Evolutionary conservation across 2,113 vertebrate species (phyloP).

Genomic region (Actenoides hombroni): DNA sequence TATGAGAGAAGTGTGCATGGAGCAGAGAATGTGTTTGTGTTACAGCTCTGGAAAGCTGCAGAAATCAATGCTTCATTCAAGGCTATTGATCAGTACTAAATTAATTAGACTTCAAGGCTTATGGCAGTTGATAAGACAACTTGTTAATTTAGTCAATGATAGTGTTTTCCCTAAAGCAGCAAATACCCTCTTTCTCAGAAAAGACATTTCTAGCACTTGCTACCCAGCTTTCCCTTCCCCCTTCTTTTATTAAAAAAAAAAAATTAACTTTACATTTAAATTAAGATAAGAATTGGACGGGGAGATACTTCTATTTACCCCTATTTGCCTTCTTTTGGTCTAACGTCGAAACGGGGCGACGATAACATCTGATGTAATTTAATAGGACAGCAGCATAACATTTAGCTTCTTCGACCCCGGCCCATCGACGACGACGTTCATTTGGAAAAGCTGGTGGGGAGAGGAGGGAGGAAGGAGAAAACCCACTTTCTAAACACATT

Average conservation of each 20-base stretch:
- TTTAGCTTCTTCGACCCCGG: not conserved
- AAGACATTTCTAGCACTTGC: constrained; percentile 72
- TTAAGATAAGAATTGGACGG: constrained; percentile 9
- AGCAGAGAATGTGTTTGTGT: constrained; percentile 60
- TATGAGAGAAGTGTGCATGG: not conserved
- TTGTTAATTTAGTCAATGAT: constrained; percentile 87
- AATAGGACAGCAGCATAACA: not conserved
- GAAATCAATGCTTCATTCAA: constrained; percentile 88
- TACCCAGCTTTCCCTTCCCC: not conserved
- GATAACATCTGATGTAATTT: constrained; percentile 39
- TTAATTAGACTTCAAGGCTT: constrained; percentile 88
- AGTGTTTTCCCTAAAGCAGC: constrained; percentile 84
- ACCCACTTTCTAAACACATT: not conserved
- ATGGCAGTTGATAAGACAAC: constrained; percentile 86
- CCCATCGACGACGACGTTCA: not conserved
- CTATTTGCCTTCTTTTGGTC: constrained; percentile 8
- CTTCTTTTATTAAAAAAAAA: not conserved
- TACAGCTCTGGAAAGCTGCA: constrained; percentile 60
- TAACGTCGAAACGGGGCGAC: not conserved
- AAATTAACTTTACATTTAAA: constrained; percentile 23
- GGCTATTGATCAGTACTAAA: constrained; percentile 86
- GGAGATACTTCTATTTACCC: constrained; percentile 19
- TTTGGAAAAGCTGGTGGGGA: constrained; percentile 45
- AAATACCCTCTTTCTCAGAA: constrained; percentile 82
- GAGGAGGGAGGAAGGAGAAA: not conserved